Evolutionary conservation across 2,888 invertebrate species (phyloP).

Genomic region (Apodemia duryi): DNA sequence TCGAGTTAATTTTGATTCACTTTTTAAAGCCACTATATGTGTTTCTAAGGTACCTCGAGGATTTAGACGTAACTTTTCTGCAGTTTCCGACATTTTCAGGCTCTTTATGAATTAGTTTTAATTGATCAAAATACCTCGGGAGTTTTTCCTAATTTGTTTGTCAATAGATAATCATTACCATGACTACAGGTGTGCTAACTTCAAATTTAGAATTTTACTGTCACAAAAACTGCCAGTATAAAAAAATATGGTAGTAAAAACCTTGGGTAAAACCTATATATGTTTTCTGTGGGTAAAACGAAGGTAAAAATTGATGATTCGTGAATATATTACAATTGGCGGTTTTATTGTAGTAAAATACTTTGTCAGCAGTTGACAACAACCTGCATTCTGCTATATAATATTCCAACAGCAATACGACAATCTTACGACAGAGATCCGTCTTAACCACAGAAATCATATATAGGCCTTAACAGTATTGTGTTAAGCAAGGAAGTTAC

Average conservation of each 20-base stretch:
- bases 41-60: conserved; percentile 55
- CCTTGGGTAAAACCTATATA: too few relatives aligned
- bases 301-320: too few relatives aligned
- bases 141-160: background rate
- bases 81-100: conserved; percentile 46
- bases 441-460: too few relatives aligned
- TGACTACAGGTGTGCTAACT: background rate
- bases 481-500: too few relatives aligned
- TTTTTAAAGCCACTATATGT: conserved; percentile 69
- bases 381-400: too few relatives aligned
- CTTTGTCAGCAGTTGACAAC: too few relatives aligned
- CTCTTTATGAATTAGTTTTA: conserved; percentile 11
- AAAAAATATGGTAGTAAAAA: background rate
- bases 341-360: too few relatives aligned
- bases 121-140: conserved; percentile 5
- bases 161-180: background rate
- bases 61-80: conserved; percentile 49
- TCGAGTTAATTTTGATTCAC: conserved; percentile 79
- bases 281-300: too few relatives aligned
- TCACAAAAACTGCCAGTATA: background rate
- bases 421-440: too few relatives aligned
- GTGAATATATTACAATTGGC: too few relatives aligned
- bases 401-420: too few relatives aligned
- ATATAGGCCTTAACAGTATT: too few relatives aligned
- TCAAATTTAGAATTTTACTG: background rate